Conservation (phyloP, 2,888 invertebrate genomes). For the Pharmacophagus antenor region DNA sequence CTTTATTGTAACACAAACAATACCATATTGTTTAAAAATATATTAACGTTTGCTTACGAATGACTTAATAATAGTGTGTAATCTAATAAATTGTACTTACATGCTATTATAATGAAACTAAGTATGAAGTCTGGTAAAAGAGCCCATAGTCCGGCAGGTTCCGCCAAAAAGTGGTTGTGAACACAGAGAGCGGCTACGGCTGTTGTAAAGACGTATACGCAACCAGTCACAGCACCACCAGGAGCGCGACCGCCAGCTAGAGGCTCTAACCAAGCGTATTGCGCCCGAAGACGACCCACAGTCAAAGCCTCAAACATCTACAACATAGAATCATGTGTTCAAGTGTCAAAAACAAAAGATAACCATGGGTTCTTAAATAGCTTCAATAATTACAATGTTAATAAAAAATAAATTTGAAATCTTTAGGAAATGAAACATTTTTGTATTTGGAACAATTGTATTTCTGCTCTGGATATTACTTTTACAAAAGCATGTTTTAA, state of each 20-base stretch:
- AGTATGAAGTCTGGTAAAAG: constrained; percentile 83
- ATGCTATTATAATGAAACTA: constrained; percentile 82
- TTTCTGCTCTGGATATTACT: too few species aligned
- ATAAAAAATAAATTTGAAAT: too few species aligned
- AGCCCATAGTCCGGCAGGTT: constrained; percentile 84
- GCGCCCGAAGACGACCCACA: constrained; percentile 88
- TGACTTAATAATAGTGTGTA: too few species aligned
- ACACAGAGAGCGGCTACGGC: constrained; percentile 86
- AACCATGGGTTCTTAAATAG: too few species aligned
- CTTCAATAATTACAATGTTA: too few species aligned
- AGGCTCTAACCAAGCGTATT: constrained; percentile 88
- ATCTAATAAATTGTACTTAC: constrained; percentile 72
- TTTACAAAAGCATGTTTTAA: too few species aligned
- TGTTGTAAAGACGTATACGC: constrained; percentile 85
- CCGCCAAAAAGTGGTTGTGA: constrained; percentile 83
- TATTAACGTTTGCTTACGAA: too few species aligned
- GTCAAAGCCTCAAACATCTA: constrained; percentile 82
- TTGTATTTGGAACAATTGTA: too few species aligned
- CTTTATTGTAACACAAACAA: not conserved
- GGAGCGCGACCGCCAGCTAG: constrained; percentile 87
- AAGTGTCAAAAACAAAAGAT: not conserved
- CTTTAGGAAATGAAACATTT: too few species aligned
- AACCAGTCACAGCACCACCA: constrained; percentile 86
- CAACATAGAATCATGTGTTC: constrained; percentile 5
- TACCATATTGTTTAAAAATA: not conserved